Base-by-base conservation (phyloP, 1,140 invertebrate genomes). In the Anthonomus grandis region DNA sequence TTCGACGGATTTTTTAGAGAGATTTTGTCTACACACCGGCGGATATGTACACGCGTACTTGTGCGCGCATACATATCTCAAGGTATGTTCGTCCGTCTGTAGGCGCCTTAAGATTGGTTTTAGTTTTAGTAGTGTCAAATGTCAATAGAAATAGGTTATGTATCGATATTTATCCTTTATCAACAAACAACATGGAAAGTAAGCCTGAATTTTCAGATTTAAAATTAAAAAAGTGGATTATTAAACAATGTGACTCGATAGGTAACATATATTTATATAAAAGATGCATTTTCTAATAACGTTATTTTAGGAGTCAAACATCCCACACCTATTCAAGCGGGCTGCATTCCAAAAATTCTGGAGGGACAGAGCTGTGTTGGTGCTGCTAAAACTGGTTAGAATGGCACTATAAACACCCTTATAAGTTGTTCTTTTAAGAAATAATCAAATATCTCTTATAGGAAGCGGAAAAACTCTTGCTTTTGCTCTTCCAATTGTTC, bases 381-480 rank as follows among this genome's bases (percentile, higher is more conserved):
- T 12, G 87, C 93, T 64, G 94, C 95, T 1, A 95, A 97, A 79
- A 98, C 97, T 25, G 97, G 96, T 57, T 50, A 39, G 10, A 12
- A 22, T 13, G 1, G 10, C 31, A 10, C n/a, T n/a, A n/a, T 9
- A n/a, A 17, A 3, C 17, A 41, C 1, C 10, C 19, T 2, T 41
- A 5, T 41, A 18, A 17, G 2, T 41, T 23, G 18, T 1, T 13
- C 4, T 15, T 15, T 10, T 19, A 41, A 17, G 9, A 41, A 15
- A 41, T 17, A 41, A 41, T 23, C 21, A 39, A 17, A 9, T 39
- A 6, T 39, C 6, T 12, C 18, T 46, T 46, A 9, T 38, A 57
- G 55, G 55, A 17, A 97, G 93, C 49, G 97, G 97, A 25, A 99
- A 99, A 81, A 98, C 96, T 4, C 85, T 96, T 67, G 91, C 95